These are phyloP conservation scores for Gambusia affinis DNA, from an alignment of 2,113 vertebrate species.

Conservation along the genomic window DNA sequence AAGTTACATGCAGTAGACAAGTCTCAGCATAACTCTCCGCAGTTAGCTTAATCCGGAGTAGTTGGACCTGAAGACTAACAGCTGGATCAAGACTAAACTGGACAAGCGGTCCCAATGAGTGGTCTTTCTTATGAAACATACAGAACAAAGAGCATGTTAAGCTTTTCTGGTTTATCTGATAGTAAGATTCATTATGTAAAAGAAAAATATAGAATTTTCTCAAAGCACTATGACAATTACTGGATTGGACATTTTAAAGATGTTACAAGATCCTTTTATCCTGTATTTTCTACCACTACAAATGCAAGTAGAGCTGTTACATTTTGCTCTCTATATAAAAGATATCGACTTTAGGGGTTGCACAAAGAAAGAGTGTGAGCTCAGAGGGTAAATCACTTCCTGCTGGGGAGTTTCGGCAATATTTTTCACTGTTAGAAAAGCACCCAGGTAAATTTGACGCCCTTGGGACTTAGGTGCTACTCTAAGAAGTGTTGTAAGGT, in stretches of 20 bases:
- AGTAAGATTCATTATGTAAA: no score
- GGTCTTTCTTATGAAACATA: no score
- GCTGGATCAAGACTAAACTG: background rate
- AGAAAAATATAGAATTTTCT: no score
- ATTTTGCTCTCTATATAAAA: background rate
- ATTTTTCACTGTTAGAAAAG: conserved; percentile 43
- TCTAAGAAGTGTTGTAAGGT: conserved; percentile 32
- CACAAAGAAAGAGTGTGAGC: conserved; percentile 4
- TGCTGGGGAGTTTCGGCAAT: conserved; percentile 36
- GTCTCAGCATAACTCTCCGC: background rate
- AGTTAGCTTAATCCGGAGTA: background rate
- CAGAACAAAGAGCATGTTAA: no score
- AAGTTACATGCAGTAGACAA: no score
- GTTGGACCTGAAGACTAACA: background rate
- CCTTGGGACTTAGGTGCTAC: conserved; percentile 47
- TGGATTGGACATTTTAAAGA: no score
- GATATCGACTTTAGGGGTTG: background rate
- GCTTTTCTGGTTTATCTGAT: no score
- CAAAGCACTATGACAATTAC: no score
- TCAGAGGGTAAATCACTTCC: conserved; percentile 34
- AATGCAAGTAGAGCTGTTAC: background rate
- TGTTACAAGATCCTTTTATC: no score
- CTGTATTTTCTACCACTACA: no score
- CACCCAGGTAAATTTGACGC: conserved; percentile 44
- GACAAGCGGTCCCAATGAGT: background rate